These are phyloP conservation scores for Hydrotaea diabolus DNA, from an alignment of 2,888 invertebrate species.

Conservation along the genomic window DNA sequence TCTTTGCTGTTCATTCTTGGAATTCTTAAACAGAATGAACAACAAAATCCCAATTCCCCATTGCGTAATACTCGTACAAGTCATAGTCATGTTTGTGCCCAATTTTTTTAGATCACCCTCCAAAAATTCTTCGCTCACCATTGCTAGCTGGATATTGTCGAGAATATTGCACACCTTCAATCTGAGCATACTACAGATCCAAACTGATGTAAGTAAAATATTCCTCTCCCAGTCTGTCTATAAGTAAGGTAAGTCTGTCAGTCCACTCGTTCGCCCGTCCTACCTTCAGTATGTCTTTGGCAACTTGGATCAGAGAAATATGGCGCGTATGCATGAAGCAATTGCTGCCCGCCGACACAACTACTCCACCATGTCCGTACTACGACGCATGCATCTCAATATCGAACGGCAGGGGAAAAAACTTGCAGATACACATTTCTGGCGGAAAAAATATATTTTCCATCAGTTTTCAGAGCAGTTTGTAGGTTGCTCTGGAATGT, in stretches of 20 bases:
- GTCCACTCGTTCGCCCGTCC: slow-evolving; percentile 1
- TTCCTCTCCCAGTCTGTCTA: not conserved
- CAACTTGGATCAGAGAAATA: slow-evolving; percentile 46
- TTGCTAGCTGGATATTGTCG: slow-evolving; percentile 38
- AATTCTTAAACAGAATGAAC: too few species aligned
- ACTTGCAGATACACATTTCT: not conserved
- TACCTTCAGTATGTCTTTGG: not conserved
- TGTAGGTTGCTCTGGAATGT: slow-evolving; percentile 63
- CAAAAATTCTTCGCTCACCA: slow-evolving; percentile 30
- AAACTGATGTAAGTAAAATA: slow-evolving; percentile 31
- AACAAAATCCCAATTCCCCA: too few species aligned
- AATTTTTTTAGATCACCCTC: not conserved
- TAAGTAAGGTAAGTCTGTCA: not conserved
- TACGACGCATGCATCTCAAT: slow-evolving; percentile 4
- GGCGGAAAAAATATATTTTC: slow-evolving; percentile 31
- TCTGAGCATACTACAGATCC: slow-evolving; percentile 18
- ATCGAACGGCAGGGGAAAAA: not conserved
- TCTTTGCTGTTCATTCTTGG: too few species aligned
- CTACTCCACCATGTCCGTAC: not conserved
- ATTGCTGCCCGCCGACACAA: not conserved
- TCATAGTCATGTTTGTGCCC: too few species aligned
- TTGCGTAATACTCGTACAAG: too few species aligned
- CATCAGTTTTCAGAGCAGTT: slow-evolving; percentile 3
- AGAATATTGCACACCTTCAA: slow-evolving; percentile 53
- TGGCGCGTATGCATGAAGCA: slow-evolving; percentile 49